A percentile compares a stretch with the other conserved stretches of the same genome.
phyloP scores from a whole-genome alignment of 1,140 invertebrate genomes.

The Steinernema khuongi region DNA sequence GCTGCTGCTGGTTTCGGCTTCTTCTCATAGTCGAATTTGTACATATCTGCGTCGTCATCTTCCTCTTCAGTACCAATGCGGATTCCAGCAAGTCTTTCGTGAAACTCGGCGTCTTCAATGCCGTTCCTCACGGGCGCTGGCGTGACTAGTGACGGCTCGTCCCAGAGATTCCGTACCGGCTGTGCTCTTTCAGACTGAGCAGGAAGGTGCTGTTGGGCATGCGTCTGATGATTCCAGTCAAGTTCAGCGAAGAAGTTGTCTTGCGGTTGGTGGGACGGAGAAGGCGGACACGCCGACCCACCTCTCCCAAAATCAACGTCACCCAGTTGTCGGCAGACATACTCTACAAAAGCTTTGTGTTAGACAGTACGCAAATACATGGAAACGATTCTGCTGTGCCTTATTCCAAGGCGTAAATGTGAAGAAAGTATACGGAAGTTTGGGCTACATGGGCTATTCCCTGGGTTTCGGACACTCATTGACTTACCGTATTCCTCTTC shows the following conservation, averaged over 20 bases:
- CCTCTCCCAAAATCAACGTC: not conserved
- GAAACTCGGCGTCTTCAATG: conserved; percentile 7
- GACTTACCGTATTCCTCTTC: conserved; percentile 14
- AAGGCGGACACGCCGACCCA: too few relatives aligned
- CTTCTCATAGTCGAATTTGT: conserved; percentile 44
- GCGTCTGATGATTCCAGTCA: not conserved
- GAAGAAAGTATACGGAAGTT: too few relatives aligned
- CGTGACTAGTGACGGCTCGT: not conserved
- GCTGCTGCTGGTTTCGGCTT: conserved; percentile 22
- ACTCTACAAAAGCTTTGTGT: too few relatives aligned
- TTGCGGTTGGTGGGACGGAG: too few relatives aligned
- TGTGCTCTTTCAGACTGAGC: not conserved
- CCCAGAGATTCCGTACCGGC: not conserved
- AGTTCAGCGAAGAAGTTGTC: not conserved
- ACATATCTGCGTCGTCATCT: conserved; percentile 37
- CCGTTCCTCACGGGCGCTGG: too few relatives aligned
- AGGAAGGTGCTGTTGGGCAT: not conserved
- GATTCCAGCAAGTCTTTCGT: conserved; percentile 39
- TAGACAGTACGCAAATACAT: too few relatives aligned
- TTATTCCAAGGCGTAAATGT: too few relatives aligned
- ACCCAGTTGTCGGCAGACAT: not conserved
- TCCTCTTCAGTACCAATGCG: conserved; percentile 32
- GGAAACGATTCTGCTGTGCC: too few relatives aligned
- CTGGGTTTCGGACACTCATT: too few relatives aligned
- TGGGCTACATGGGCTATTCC: too few relatives aligned